Conservation (phyloP, 1,140 invertebrate species). For the Zeugodacus cucurbitae region DNA sequence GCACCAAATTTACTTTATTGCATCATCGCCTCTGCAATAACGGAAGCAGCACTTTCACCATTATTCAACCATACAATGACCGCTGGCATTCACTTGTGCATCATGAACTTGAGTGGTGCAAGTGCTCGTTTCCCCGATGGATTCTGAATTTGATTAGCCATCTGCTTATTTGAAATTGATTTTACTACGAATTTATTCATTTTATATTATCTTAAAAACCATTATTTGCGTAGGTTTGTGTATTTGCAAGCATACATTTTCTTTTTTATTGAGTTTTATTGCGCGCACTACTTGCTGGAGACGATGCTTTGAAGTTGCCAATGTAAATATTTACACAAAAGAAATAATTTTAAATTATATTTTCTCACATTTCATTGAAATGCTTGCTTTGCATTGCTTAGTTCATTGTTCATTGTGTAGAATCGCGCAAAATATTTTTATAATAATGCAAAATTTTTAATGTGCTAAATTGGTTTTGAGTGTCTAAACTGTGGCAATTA, state of each 20-base stretch:
- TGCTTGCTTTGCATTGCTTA: background rate
- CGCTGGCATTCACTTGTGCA: too few species aligned
- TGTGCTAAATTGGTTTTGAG: background rate
- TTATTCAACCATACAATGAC: background rate
- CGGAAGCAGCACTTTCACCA: background rate
- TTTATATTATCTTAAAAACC: background rate
- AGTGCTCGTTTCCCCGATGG: too few species aligned
- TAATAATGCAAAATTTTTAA: background rate
- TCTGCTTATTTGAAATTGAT: background rate
- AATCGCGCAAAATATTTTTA: background rate
- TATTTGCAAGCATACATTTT: background rate
- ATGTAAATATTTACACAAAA: background rate
- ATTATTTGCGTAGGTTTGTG: background rate
- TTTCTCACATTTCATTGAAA: background rate
- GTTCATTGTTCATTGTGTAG: background rate
- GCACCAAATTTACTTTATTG: background rate
- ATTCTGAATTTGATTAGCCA: constrained; percentile 4
- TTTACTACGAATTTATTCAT: background rate
- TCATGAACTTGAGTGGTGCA: background rate
- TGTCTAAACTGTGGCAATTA: too few species aligned
- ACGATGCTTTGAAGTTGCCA: background rate
- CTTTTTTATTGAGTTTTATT: background rate
- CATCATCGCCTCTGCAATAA: background rate
- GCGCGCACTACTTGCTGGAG: background rate
- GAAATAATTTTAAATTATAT: background rate